Evolutionary conservation across 2,113 vertebrate species (phyloP), one percentile per base, ranked within the genome.

Genomic region (Podarcis raffonei): DNA sequence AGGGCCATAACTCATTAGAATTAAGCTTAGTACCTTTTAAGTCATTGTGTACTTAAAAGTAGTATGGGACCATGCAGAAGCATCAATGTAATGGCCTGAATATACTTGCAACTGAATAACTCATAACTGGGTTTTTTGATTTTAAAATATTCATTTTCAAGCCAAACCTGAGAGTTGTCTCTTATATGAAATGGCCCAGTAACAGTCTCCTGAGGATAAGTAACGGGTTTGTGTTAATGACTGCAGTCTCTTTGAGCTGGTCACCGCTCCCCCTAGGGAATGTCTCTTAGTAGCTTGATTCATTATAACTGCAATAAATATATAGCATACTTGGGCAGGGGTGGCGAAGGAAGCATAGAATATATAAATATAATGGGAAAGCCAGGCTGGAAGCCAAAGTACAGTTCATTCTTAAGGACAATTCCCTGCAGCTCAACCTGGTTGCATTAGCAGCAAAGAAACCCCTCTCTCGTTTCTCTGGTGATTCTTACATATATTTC

Each of bases 161-260:
- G 83, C 86, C 90, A 93, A 89, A 88, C 25, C 84, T 88, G 90
- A 89, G 82, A 86, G 91, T 91, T 90, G 5, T 16, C n/a, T 62
- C 90, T 78, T 72, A 83, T 90, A 91, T 74, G 71, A 66, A 84
- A 81, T 89, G n/a, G 42, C 85, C 53, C 59, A 93, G 48, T 48
- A 83, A 79, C 16, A 90, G 62, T 77, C 89, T 90, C 59, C 87
- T 88, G 84, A 72, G 89, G 75, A 89, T 86, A 91, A 90, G 90
- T 89, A 72, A n/a, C 71, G 57, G 30, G 1, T 57, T 92, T 72
- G 72, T 92, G 91, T 91, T 90, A 88, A 74, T 0, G 4, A 5
- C 66, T 83, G 59, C 72, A 68, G 8, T 84, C 92, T 76, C 84
- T 94, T 66, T 83, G 42, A 85, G 37, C 1, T 88, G 32, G 7